These are phyloP conservation scores for Smithornis capensis DNA, from an alignment of 2,113 vertebrate species.

Conservation along the genomic window DNA sequence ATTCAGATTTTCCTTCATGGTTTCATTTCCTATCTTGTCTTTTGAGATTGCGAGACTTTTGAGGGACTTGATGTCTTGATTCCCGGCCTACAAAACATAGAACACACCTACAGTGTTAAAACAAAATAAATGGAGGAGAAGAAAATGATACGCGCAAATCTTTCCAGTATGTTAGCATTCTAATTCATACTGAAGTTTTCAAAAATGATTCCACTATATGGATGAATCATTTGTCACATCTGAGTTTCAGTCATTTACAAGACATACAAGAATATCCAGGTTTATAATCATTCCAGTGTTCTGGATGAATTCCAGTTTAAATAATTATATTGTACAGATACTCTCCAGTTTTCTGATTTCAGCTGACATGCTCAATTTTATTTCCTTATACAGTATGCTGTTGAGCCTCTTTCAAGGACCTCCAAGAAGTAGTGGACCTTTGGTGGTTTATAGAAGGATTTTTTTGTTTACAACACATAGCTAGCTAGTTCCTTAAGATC, in stretches of 20 bases:
- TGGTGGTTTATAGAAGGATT: background rate
- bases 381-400: background rate
- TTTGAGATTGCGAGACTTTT: background rate
- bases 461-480: background rate
- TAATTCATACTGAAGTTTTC: background rate
- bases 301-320: background rate
- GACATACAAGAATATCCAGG: background rate
- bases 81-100: background rate
- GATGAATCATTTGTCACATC: background rate
- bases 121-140: background rate
- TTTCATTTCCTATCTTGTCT: background rate
- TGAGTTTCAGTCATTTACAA: conserved; percentile 13
- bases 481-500: background rate
- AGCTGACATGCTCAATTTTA: background rate
- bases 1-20: background rate
- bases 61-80: background rate
- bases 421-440: background rate
- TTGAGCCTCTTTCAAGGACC: background rate
- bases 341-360: background rate
- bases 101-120: background rate
- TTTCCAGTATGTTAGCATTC: background rate
- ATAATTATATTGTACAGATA: background rate
- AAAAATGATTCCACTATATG: background rate
- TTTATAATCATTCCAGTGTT: background rate
- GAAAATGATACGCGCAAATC: background rate